Evolutionary conservation across 2,113 vertebrate genomes (phyloP), one percentile per base, ranked within the genome.

Genomic region (Plotosus lineatus): DNA sequence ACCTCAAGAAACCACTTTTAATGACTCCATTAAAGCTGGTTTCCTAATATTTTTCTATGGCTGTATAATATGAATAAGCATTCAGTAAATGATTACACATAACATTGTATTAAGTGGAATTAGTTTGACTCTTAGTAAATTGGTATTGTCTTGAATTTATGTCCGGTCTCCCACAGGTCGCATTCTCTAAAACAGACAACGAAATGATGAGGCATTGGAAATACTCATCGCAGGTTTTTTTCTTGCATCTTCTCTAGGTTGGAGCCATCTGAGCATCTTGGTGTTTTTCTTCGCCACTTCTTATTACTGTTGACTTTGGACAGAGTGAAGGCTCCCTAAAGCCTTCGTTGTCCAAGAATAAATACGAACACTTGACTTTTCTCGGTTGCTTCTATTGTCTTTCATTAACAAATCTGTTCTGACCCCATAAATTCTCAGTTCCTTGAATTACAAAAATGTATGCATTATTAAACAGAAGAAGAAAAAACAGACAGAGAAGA

Each of bases 351-450:
- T 83, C 42, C 40, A 63, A 68, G 71, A 71, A 53, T 69, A 69
- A 80, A 69, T 55, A 80, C 82, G 68, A 78, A 75, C 40, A 76
- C 60, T 80, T 75, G 51, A 78, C 82, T 83, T 80, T 74, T 83
- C 56, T 63, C 21, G 46, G 77, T 83, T 75, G 77, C 60, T 58
- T 76, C 31, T 46, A 60, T 79, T 83, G 79, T 79, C 60, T 56
- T 68, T 58, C 26, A 83, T 79, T 75, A 28, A 63, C 58, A 75
- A 79, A 60, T 75, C 77, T 50, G 6, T 69, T 75, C 63, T 40
- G 61, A 51, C 71, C 9, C 31, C 74, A 75, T n/a, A 75, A n/a
- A 46, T 36, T 80, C 53, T n/a, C 21, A 48, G 4, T 80, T 66
- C 56, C 21, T 38, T 56, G 48, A 63, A 31, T 79, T 68, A 83